Evolutionary conservation across 2,797 vertebrate genomes (phyloP), one percentile per base, ranked within the genome.

Genomic region (Natrix natrix): DNA sequence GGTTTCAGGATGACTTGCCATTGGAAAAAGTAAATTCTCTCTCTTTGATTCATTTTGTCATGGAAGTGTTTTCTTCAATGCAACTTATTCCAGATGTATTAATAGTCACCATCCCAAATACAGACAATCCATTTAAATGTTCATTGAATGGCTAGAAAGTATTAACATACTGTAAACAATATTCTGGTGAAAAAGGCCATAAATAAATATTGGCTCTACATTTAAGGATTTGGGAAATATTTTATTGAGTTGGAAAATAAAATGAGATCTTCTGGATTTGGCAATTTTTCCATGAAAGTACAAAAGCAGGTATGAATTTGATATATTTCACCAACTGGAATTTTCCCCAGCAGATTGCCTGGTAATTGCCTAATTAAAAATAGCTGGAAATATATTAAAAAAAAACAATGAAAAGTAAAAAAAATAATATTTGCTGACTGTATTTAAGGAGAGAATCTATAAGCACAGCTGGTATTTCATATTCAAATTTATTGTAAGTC

Each of bases 391-490:
- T 89, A 91, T 92, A 91, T 63, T 17, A 57, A 93, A 90, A 93
- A 59, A n/a, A 92, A 91, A 20, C 12, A 28, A 43, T 43, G 1
- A 43, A 12, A 92, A 59, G 24, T 86, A 17, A 93, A 93, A 92
- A 91, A 90, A 89, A 37, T 60, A 92, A 92, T 63, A 56, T 87
- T 90, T 92, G 55, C 56, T 8, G 28, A 54, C 60, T 52, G 86
- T 54, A 92, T 93, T n/a, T 88, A 78, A 91, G 86, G 95, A n/a
- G 1, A 56, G 32, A 52, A 90, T 59, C 91, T 94, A 86, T 5
- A 92, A 0, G 24, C 93, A 93, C n/a, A 88, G 52, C 24, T n/a
- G n/a, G 66, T 89, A 83, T 28, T 26, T 87, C 54, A 55, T 83
- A 92, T 92, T 90, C 56, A 95, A 94, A 56, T 12, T 17, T 8